Evolutionary conservation across 2,888 invertebrate species (phyloP).

Genomic region (Hoplodrina ambigua): DNA sequence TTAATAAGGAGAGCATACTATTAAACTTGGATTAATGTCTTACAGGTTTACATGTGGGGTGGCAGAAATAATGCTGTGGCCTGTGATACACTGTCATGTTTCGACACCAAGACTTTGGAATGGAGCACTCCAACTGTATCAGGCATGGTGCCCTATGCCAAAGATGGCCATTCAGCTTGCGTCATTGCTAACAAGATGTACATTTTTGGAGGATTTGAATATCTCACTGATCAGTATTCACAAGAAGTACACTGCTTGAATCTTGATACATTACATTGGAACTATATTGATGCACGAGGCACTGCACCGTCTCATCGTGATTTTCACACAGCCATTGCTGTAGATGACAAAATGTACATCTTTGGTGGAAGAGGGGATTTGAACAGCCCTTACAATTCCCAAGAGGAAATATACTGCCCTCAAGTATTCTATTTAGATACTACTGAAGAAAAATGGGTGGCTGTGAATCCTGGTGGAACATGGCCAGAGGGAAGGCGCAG

Average conservation of each 20-base stretch:
- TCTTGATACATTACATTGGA: slow-evolving; percentile 94
- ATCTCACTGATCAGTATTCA: slow-evolving; percentile 94
- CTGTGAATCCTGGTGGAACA: slow-evolving; percentile 90
- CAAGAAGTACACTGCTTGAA: slow-evolving; percentile 94
- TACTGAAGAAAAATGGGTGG: slow-evolving; percentile 92
- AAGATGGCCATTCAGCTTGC: slow-evolving; percentile 98
- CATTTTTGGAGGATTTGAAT: slow-evolving; percentile 97
- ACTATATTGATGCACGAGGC: slow-evolving; percentile 91
- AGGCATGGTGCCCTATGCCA: slow-evolving; percentile 94
- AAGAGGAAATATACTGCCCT: slow-evolving; percentile 94
- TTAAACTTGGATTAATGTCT: slow-evolving; percentile 35
- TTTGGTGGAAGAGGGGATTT: slow-evolving; percentile 97
- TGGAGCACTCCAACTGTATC: slow-evolving; percentile 92
- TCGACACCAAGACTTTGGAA: slow-evolving; percentile 93
- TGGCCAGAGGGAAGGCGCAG: slow-evolving; percentile 95
- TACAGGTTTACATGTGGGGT: slow-evolving; percentile 96
- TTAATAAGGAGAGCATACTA: slow-evolving; percentile 1
- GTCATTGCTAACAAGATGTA: slow-evolving; percentile 95
- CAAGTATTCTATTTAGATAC: slow-evolving; percentile 94
- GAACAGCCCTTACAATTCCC: slow-evolving; percentile 86
- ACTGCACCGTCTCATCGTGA: slow-evolving; percentile 94
- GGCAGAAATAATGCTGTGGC: slow-evolving; percentile 96
- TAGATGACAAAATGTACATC: slow-evolving; percentile 95
- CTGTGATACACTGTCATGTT: slow-evolving; percentile 95
- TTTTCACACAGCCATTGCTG: slow-evolving; percentile 96